Conservation (phyloP, 2,113 vertebrate genomes). For the Corythornis cristatus region DNA sequence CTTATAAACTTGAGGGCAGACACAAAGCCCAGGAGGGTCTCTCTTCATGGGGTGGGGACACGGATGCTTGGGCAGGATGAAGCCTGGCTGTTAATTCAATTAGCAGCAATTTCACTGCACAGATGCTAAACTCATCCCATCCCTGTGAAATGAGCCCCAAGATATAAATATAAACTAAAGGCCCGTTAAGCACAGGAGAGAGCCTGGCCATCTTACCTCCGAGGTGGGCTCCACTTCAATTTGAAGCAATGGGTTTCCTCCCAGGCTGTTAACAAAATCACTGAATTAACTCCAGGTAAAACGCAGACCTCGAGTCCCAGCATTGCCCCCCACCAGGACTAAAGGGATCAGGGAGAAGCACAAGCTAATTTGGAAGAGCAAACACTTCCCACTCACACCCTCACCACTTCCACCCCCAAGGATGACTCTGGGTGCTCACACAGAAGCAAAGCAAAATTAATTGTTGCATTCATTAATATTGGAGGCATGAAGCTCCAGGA, state of each 20-base stretch:
- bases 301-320: accelerated
- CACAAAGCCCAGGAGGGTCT: not conserved
- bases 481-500: accelerated
- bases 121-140: conserved; percentile 9
- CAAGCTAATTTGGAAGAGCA: not conserved
- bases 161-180: not conserved
- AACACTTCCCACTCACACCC: not conserved
- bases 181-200: conserved; percentile 7
- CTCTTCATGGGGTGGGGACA: not conserved
- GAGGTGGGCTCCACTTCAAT: conserved; percentile 98
- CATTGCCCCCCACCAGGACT: not conserved
- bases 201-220: conserved; percentile 82
- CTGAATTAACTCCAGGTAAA: not conserved
- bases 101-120: not conserved
- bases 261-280: conserved; percentile 78
- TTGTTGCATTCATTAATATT: not conserved
- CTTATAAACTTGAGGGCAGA: not conserved
- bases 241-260: conserved; percentile 95
- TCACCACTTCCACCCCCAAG: accelerated
- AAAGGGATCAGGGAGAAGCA: not conserved
- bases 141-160: not conserved
- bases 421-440: not conserved
- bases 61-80: not conserved
- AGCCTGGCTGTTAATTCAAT: not conserved
- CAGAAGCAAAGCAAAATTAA: accelerated